A percentile compares a stretch with the other conserved stretches of the same genome.
phyloP scores from a whole-genome alignment of 2,797 vertebrate genomes.

The Propithecus perrieri region DNA sequence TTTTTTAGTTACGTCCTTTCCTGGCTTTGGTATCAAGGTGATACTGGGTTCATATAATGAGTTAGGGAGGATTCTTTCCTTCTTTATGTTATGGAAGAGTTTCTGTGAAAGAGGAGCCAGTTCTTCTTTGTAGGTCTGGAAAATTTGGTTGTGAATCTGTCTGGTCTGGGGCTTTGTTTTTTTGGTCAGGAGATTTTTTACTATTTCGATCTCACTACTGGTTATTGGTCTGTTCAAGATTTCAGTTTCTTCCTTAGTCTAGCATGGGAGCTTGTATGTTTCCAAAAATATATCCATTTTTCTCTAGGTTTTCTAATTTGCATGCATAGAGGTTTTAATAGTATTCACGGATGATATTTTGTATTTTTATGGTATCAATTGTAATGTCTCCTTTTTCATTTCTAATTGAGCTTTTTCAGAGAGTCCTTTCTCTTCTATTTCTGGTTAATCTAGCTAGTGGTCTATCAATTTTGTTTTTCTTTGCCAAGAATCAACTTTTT shows the following conservation, averaged over 20 bases:
- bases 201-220: background rate
- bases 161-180: background rate
- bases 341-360: background rate
- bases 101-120: background rate
- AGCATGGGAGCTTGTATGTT: background rate
- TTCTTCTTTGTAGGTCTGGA: background rate
- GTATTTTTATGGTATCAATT: background rate
- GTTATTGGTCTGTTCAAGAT: background rate
- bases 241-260: background rate
- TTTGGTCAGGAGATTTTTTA: background rate
- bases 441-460: background rate
- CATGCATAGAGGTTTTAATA: background rate
- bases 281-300: background rate
- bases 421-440: background rate
- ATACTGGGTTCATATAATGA: background rate
- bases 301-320: background rate
- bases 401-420: background rate
- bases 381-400: background rate
- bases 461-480: background rate
- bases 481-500: background rate
- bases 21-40: background rate
- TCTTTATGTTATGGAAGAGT: background rate
- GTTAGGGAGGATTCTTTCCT: background rate
- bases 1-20: background rate
- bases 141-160: background rate